Conservation (phyloP, 2,113 vertebrate genomes). For the Mungos mungo region DNA sequence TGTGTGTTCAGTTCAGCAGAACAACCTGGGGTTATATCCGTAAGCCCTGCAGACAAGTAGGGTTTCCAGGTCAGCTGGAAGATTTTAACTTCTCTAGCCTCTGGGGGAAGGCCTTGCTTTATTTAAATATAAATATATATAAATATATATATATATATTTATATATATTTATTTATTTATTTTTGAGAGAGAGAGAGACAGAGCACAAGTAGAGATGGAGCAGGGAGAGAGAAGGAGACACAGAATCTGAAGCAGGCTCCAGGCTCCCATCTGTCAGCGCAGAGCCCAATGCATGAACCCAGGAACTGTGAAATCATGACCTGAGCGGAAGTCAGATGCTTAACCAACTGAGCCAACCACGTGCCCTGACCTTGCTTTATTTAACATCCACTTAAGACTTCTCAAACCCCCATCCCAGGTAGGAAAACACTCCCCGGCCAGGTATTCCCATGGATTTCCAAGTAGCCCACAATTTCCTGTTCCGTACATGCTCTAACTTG, state of each 20-base stretch:
- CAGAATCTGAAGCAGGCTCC: too few species aligned
- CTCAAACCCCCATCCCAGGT: neutral
- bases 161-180: too few species aligned
- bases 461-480: neutral
- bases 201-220: too few species aligned
- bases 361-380: neutral
- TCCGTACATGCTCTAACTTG: neutral
- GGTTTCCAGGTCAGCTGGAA: neutral
- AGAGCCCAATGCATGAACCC: too few species aligned
- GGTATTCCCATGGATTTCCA: neutral
- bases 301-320: too few species aligned
- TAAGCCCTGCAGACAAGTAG: neutral
- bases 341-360: too few species aligned
- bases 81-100: neutral
- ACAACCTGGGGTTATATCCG: neutral
- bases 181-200: too few species aligned
- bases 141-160: too few species aligned
- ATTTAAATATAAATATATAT: neutral
- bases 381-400: neutral
- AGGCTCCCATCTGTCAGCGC: too few species aligned
- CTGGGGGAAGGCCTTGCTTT: neutral
- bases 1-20: neutral
- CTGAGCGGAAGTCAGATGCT: too few species aligned
- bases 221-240: too few species aligned
- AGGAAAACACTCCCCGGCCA: neutral